phyloP scores from a whole-genome alignment of 2,113 vertebrate species.

The Triplophysa rosa region DNA sequence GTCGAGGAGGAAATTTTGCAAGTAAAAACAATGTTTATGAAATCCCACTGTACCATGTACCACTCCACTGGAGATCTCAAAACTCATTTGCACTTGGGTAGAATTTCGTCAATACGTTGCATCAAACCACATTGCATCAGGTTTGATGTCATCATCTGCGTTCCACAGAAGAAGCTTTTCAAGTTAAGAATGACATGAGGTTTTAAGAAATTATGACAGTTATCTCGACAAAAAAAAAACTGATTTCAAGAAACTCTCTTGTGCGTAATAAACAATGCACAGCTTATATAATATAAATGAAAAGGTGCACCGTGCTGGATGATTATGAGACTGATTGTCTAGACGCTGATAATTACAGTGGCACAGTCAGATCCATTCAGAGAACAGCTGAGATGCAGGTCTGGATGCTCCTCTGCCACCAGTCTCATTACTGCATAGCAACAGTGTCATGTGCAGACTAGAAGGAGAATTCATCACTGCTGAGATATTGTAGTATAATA shows the following conservation, averaged over 20 bases:
- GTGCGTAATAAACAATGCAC: background rate
- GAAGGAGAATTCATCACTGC: background rate
- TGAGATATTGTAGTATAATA: slow-evolving; percentile 30
- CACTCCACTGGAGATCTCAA: too few relatives aligned
- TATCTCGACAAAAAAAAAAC: too few relatives aligned
- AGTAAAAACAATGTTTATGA: background rate
- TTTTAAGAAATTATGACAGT: background rate
- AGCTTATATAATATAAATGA: background rate
- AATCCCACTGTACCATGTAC: background rate
- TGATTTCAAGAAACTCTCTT: background rate
- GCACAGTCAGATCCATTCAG: slow-evolving; percentile 15
- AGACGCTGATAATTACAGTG: background rate
- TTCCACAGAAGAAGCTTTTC: background rate
- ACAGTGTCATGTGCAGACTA: slow-evolving; percentile 8
- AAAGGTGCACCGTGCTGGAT: background rate
- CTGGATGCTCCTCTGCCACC: slow-evolving; percentile 2
- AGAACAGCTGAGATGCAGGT: slow-evolving; percentile 32
- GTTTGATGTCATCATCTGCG: background rate
- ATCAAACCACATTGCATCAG: background rate
- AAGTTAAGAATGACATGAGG: background rate
- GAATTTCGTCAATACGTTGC: background rate
- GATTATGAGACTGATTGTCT: background rate
- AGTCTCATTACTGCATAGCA: slow-evolving; percentile 34
- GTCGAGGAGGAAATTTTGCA: background rate
- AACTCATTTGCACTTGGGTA: too few relatives aligned